Evolutionary conservation across 2,113 vertebrate genomes (phyloP).

Genomic region (Eudyptes chrysolophus): DNA sequence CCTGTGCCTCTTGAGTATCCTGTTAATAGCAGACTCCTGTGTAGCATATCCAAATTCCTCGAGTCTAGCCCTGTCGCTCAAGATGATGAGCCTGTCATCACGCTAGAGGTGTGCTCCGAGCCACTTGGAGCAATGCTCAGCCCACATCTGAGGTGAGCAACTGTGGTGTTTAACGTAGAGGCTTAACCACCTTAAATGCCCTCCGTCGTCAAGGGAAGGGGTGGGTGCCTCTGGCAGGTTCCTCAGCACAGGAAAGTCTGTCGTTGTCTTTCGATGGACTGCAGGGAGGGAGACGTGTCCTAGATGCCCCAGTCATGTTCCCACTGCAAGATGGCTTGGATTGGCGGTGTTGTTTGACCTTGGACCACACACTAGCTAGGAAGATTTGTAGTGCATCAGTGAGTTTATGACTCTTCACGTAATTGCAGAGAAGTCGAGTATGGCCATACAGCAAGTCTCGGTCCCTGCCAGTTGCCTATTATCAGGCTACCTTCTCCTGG

Average conservation of each 20-base stretch:
- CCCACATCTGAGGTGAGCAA: not conserved
- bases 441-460: not conserved
- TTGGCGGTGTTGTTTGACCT: not conserved
- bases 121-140: not conserved
- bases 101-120: rapidly evolving
- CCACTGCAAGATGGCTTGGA: not conserved
- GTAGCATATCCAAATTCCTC: not conserved
- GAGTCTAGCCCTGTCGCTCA: not conserved
- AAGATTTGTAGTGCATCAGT: not conserved
- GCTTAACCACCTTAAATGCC: not conserved
- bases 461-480: not conserved
- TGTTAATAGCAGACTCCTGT: not conserved
- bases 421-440: not conserved
- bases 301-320: not conserved
- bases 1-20: not conserved
- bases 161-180: rapidly evolving
- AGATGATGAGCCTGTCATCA: not conserved
- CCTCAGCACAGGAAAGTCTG: not conserved
- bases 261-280: not conserved
- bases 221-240: not conserved
- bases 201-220: not conserved
- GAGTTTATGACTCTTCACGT: not conserved
- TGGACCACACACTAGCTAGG: too few species aligned
- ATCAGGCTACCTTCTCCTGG: not conserved
- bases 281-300: not conserved